phyloP scores from a whole-genome alignment of 2,113 vertebrate species.

The Nipponia nippon region DNA sequence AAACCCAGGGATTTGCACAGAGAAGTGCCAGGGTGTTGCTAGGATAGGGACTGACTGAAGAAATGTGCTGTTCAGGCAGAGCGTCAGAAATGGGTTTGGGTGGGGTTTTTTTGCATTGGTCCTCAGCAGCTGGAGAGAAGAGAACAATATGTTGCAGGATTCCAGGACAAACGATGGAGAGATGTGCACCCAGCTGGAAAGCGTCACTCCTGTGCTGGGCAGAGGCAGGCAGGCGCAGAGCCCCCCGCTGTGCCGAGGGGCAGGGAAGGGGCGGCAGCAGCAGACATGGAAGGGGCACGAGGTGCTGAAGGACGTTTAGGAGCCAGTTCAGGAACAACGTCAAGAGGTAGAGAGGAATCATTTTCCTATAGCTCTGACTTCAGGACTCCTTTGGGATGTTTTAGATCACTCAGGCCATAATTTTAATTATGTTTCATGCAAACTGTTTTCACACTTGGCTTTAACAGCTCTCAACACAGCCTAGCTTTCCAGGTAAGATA shows the following conservation, averaged over 20 bases:
- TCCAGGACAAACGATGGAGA: neutral
- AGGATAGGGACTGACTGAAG: fast-evolving
- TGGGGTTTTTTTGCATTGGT: neutral
- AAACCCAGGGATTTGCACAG: fast-evolving
- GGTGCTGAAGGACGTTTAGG: neutral
- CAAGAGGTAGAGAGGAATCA: neutral
- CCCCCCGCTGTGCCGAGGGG: neutral
- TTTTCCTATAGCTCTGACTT: neutral
- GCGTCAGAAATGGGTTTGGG: neutral
- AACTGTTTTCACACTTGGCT: slow-evolving; percentile 38
- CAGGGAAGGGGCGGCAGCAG: neutral
- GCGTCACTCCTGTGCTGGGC: neutral
- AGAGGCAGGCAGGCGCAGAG: neutral
- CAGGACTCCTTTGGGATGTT: neutral
- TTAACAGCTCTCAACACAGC: slow-evolving; percentile 34
- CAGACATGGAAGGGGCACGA: neutral
- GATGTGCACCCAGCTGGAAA: neutral
- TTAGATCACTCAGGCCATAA: neutral
- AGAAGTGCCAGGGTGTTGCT: neutral
- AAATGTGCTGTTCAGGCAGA: fast-evolving
- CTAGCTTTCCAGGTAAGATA: slow-evolving; percentile 37
- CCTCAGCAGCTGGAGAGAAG: neutral
- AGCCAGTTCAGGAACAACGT: neutral
- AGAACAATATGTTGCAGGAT: fast-evolving
- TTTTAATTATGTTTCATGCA: slow-evolving; percentile 31